These are phyloP conservation scores for Apis dorsata DNA, from an alignment of 1,140 invertebrate genomes.

Conservation along the genomic window DNA sequence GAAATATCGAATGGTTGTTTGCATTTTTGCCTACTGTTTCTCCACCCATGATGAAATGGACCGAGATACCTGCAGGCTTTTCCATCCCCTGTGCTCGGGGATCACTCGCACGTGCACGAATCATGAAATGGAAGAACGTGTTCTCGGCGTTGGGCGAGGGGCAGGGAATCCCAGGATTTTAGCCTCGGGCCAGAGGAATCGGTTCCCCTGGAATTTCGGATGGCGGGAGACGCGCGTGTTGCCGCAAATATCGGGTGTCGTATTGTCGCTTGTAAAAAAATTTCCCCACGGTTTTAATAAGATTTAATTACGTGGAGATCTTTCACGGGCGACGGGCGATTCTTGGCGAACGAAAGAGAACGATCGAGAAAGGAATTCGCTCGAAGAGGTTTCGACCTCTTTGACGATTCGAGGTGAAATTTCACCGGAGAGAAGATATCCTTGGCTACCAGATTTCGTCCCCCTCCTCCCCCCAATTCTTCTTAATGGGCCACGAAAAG, in stretches of 20 bases:
- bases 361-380: too few relatives aligned
- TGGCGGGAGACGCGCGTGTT: neutral
- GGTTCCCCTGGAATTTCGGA: neutral
- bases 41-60: conserved; percentile 26
- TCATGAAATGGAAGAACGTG: conserved; percentile 15
- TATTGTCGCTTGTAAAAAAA: too few relatives aligned
- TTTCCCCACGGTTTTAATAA: too few relatives aligned
- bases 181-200: conserved; percentile 28
- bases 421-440: conserved; percentile 41
- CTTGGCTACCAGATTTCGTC: neutral
- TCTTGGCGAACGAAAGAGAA: too few relatives aligned
- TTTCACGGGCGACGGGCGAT: too few relatives aligned
- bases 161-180: conserved; percentile 18
- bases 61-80: conserved; percentile 22
- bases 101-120: conserved; percentile 23
- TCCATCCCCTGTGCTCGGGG: neutral
- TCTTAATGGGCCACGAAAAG: conserved; percentile 69
- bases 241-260: neutral
- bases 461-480: conserved; percentile 1
- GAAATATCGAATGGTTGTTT: neutral
- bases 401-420: conserved; percentile 56
- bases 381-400: too few relatives aligned
- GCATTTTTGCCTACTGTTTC: neutral
- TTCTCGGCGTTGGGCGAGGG: neutral
- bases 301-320: too few relatives aligned